Base-by-base conservation (phyloP, 2,797 vertebrate species). In the Picus viridis region DNA sequence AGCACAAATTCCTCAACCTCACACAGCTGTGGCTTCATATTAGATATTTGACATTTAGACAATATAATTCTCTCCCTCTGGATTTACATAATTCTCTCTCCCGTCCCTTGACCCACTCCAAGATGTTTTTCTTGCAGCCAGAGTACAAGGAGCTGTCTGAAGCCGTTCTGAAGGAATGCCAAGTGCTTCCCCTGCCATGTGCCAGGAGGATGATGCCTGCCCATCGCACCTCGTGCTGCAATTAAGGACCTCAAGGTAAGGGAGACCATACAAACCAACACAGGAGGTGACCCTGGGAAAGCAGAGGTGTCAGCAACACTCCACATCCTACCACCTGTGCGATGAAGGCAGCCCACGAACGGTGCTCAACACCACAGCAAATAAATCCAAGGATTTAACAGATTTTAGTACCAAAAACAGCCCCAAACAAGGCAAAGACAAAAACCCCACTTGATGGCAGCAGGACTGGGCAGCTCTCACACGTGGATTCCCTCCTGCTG, bases 391-490 rank as follows among this genome's bases (percentile, higher is more conserved):
- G 47, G 17, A 26, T 65, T 82, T 27, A n/a, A 30, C 22, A 8
- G 2, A 5, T 27, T 77, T 43, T 5, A 24, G 63, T 6, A 12
- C n/a, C 22, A 7, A 20, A 30, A 45, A 45, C 15, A 0, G 3
- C 10, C 47, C 20, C 14, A 36, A 43, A 43, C 20, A 12, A 9
- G 5, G 9, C 13, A 34, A 45, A 76, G 39, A 16, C 10, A 15
- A 45, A 61, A 58, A 26, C 5, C 6, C 20, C 29, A 2, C 30
- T 3, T 13, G 19, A 5, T 2, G 2, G 54, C 19, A 23, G 43
- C 1, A 5, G 39, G 30, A 26, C 4, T 8, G 2, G 47, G 30
- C 1, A 3, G 12, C 7, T 22, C 36, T 53, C 51, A 1, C 0
- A 1, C 0, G 41, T 2, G 2, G 41, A 3, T 47, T 34, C 34